Conservation (phyloP, 2,113 vertebrate genomes). For the Melanerpes formicivorus region DNA sequence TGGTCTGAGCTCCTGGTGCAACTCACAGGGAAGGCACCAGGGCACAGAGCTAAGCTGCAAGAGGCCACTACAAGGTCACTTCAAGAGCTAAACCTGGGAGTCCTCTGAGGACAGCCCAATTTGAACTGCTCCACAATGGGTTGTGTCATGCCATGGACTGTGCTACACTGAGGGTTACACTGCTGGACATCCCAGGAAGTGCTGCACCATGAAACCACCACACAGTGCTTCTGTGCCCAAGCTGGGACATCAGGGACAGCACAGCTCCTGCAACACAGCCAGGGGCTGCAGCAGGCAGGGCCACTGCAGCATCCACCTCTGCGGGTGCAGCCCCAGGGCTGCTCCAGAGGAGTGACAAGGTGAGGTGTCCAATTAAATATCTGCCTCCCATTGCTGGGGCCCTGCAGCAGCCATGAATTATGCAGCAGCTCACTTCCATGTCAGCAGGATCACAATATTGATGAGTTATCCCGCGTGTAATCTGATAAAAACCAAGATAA, state of each 20-base stretch:
- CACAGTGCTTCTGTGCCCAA: not conserved
- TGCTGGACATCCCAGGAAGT: rapidly evolving
- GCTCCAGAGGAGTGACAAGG: not conserved
- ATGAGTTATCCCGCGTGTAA: constrained; percentile 63
- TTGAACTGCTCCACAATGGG: not conserved
- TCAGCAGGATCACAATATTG: constrained; percentile 70
- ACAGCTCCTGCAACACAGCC: rapidly evolving
- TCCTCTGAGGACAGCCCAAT: not conserved
- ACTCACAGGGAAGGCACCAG: rapidly evolving
- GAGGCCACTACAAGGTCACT: not conserved
- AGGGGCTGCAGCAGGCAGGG: not conserved
- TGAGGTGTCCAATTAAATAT: constrained; percentile 49
- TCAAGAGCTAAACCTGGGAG: not conserved
- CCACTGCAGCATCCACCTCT: not conserved
- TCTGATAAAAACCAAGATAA: constrained; percentile 67
- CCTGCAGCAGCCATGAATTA: constrained; percentile 67
- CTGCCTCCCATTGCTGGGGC: constrained; percentile 18
- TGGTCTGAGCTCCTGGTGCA: not conserved
- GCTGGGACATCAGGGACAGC: not conserved
- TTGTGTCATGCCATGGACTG: not conserved
- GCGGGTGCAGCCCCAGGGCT: rapidly evolving
- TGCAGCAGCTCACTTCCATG: constrained; percentile 47
- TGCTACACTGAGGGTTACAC: not conserved
- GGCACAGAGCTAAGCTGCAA: not conserved
- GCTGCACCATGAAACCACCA: not conserved